These are phyloP conservation scores for Sebastes minor DNA, from an alignment of 2,797 vertebrate species.

Conservation along the genomic window DNA sequence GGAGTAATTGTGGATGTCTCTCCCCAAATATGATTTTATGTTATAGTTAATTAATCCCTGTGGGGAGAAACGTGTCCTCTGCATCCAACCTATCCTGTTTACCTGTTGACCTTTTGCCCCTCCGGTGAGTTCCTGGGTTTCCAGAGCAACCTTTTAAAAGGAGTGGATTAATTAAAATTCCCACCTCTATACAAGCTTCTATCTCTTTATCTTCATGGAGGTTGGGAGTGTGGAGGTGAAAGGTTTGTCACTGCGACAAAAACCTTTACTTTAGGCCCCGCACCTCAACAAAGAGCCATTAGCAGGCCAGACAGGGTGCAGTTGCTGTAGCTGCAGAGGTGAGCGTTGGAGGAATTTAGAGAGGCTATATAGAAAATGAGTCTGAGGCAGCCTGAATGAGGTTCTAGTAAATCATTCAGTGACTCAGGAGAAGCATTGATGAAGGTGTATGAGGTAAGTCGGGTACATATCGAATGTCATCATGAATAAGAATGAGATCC, in stretches of 20 bases:
- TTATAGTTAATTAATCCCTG: neutral
- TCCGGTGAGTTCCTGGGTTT: neutral
- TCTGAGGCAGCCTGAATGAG: slow-evolving; percentile 10
- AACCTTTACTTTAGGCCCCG: neutral
- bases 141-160: neutral
- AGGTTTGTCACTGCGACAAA: neutral
- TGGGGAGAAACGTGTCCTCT: neutral
- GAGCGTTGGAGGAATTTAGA: neutral
- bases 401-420: slow-evolving; percentile 21
- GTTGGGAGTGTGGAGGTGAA: neutral
- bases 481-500: slow-evolving; percentile 49
- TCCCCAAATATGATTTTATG: neutral
- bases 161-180: neutral
- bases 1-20: neutral
- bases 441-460: slow-evolving; percentile 64
- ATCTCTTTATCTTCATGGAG: neutral
- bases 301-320: neutral
- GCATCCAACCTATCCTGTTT: neutral
- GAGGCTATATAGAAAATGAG: neutral
- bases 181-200: neutral
- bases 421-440: slow-evolving; percentile 34
- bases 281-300: neutral
- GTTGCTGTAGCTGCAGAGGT: slow-evolving; percentile 10
- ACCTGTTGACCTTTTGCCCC: neutral
- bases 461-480: slow-evolving; percentile 60